These are phyloP conservation scores for Lordiphosa stackelbergi DNA, from an alignment of 1,140 invertebrate species.

Conservation along the genomic window DNA sequence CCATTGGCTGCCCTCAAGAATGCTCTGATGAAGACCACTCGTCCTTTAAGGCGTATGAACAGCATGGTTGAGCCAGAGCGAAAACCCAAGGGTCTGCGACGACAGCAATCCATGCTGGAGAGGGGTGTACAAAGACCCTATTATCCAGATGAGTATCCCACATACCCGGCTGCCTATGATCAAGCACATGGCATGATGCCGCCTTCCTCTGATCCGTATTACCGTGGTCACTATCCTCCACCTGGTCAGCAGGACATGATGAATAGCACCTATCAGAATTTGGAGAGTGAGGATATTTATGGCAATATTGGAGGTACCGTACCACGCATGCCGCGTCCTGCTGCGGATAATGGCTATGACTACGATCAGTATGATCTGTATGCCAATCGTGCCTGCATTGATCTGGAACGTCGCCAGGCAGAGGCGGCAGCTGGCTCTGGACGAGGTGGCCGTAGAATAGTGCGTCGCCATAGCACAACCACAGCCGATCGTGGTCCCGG, in stretches of 20 bases:
- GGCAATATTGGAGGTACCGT: slow-evolving; percentile 61
- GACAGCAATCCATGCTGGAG: slow-evolving; percentile 76
- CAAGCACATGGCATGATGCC: slow-evolving; percentile 26
- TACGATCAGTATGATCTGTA: slow-evolving; percentile 75
- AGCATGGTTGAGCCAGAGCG: slow-evolving; percentile 74
- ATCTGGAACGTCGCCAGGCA: slow-evolving; percentile 68
- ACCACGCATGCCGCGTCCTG: slow-evolving; percentile 28
- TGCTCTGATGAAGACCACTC: slow-evolving; percentile 67
- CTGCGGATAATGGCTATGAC: slow-evolving; percentile 46
- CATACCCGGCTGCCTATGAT: slow-evolving; percentile 62
- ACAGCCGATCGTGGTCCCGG: slow-evolving; percentile 58
- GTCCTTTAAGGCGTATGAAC: slow-evolving; percentile 68
- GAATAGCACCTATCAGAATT: slow-evolving; percentile 76
- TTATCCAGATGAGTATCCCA: slow-evolving; percentile 73
- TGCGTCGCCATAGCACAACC: slow-evolving; percentile 73
- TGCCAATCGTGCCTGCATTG: slow-evolving; percentile 74
- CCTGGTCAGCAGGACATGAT: slow-evolving; percentile 52
- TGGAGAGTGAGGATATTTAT: slow-evolving; percentile 73
- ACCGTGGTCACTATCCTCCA: slow-evolving; percentile 38
- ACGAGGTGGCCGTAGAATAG: slow-evolving; percentile 52
- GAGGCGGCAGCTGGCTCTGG: slow-evolving; percentile 46
- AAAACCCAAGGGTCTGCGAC: slow-evolving; percentile 60
- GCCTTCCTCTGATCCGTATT: slow-evolving; percentile 49
- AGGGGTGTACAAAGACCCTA: slow-evolving; percentile 64
- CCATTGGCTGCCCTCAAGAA: slow-evolving; percentile 72